A percentile compares a stretch with the other conserved stretches of the same genome.
phyloP scores from a whole-genome alignment of 2,113 vertebrate genomes.

The Corythaixoides concolor region DNA sequence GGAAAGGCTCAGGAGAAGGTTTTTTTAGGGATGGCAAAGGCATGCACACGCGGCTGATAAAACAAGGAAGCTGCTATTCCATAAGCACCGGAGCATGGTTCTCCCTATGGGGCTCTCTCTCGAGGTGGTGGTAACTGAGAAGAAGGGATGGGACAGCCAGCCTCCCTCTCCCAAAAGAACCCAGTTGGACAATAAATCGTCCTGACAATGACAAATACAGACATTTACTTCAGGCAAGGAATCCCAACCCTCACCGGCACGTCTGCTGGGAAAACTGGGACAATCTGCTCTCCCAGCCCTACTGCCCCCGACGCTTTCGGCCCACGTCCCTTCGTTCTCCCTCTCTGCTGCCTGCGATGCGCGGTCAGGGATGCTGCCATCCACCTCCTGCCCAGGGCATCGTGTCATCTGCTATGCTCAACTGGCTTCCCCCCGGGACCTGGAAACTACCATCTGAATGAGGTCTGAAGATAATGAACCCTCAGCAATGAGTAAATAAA shows the following conservation, averaged over 20 bases:
- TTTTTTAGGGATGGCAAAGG: neutral
- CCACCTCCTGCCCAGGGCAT: constrained; percentile 56
- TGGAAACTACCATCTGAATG: neutral
- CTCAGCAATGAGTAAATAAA: neutral
- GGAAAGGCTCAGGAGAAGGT: rapidly evolving
- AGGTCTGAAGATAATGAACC: neutral
- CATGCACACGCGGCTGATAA: neutral
- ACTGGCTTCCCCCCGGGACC: neutral
- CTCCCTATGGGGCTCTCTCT: constrained; percentile 49
- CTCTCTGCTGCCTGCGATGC: neutral
- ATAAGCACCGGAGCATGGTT: constrained; percentile 58
- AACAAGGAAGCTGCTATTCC: neutral
- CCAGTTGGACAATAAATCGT: constrained; percentile 61
- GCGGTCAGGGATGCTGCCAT: neutral
- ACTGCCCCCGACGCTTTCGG: neutral
- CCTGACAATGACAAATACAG: constrained; percentile 61
- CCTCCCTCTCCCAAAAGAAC: constrained; percentile 26
- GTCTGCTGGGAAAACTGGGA: neutral
- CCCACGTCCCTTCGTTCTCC: neutral
- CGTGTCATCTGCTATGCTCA: constrained; percentile 17
- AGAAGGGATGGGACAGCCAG: constrained; percentile 50
- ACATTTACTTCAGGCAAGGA: constrained; percentile 60
- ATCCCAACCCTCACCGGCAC: neutral
- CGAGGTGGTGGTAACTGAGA: constrained; percentile 67
- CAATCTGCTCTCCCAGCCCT: neutral